Conservation (phyloP, 2,113 vertebrate species). For the Ifrita kowaldi region DNA sequence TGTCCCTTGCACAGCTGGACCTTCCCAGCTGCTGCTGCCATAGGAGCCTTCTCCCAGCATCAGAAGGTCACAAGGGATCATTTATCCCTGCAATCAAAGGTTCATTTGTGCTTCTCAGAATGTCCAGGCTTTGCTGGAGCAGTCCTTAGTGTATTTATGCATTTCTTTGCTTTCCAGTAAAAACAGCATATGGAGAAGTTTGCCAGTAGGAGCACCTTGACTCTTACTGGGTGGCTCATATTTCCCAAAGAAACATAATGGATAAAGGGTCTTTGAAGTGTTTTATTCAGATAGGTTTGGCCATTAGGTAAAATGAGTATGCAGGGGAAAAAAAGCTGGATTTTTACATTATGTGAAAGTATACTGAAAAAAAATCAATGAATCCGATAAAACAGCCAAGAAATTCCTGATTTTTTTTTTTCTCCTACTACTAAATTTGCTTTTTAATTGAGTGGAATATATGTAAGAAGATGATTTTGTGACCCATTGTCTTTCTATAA, state of each 20-base stretch:
- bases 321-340: background rate
- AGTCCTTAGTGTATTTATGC: background rate
- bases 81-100: background rate
- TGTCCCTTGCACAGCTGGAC: background rate
- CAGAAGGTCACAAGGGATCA: background rate
- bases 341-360: background rate
- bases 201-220: background rate
- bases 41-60: background rate
- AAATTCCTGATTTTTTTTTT: background rate
- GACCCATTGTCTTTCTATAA: background rate
- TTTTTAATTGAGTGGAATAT: slow-evolving; percentile 1
- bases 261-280: background rate
- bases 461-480: background rate
- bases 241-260: background rate
- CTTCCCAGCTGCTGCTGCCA: background rate
- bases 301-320: background rate
- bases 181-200: background rate
- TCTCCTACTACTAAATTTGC: background rate
- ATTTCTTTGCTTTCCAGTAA: background rate
- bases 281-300: background rate
- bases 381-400: background rate
- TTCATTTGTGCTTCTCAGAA: background rate
- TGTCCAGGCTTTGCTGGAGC: background rate
- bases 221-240: background rate
- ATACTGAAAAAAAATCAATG: background rate